A percentile compares a stretch with the other conserved stretches of the same genome.
phyloP scores from a whole-genome alignment of 2,888 invertebrate species.

The Galeruca laticollis region DNA sequence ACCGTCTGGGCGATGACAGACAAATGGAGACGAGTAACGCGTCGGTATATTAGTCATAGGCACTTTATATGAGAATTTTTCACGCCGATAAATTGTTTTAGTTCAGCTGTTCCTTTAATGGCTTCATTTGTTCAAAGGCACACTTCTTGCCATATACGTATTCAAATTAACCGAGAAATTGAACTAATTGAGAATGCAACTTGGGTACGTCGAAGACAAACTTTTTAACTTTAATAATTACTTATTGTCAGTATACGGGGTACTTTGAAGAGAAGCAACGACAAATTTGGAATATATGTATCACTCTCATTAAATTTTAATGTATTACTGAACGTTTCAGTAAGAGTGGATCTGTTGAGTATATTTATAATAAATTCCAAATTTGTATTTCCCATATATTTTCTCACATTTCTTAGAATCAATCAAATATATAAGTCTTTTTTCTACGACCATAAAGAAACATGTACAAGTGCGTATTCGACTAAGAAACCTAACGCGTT shows the following conservation, averaged over 20 bases:
- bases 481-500: no score
- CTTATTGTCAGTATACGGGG: neutral
- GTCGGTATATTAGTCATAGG: conserved; percentile 11
- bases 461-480: no score
- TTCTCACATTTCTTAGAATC: no score
- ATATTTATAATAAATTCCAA: no score
- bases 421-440: no score
- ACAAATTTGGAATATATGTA: no score
- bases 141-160: conserved; percentile 18
- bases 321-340: no score
- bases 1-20: conserved; percentile 10
- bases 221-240: neutral
- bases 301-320: no score
- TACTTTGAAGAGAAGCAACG: neutral
- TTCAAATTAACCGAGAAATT: conserved; percentile 18
- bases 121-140: conserved; percentile 21
- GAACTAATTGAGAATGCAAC: neutral
- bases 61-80: conserved; percentile 3
- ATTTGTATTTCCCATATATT: no score
- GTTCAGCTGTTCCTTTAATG: conserved; percentile 25
- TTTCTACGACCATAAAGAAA: no score
- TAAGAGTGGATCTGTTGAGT: no score
- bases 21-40: conserved; percentile 1
- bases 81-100: conserved; percentile 16
- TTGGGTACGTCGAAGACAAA: neutral